phyloP scores from a whole-genome alignment of 2,113 vertebrate genomes.

The Reinhardtius hippoglossoides region DNA sequence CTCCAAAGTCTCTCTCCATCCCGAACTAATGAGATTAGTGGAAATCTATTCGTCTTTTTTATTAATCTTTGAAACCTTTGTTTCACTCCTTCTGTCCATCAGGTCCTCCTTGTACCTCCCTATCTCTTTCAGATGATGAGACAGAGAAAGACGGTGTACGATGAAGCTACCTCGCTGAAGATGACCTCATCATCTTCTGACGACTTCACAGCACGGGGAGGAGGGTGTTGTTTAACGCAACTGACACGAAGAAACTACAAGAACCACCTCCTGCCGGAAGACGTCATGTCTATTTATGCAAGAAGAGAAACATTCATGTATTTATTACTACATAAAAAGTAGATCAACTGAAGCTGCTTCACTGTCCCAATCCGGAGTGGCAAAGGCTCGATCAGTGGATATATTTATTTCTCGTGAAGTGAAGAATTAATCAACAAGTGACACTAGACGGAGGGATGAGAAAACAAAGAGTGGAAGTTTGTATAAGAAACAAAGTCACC shows the following conservation, averaged over 20 bases:
- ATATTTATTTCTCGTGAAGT: not conserved
- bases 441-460: slow-evolving; percentile 9
- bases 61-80: not conserved
- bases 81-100: no score
- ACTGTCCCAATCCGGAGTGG: slow-evolving; percentile 6
- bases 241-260: slow-evolving; percentile 32
- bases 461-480: not conserved
- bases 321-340: slow-evolving; percentile 59
- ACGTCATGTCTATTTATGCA: slow-evolving; percentile 34
- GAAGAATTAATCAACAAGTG: not conserved
- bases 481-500: not conserved
- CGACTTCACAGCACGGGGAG: slow-evolving; percentile 16
- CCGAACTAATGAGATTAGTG: not conserved
- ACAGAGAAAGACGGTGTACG: slow-evolving; percentile 16
- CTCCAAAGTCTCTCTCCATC: not conserved
- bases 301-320: slow-evolving; percentile 48
- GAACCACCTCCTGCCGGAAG: slow-evolving; percentile 25
- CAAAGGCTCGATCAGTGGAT: not conserved
- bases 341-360: slow-evolving; percentile 21
- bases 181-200: slow-evolving; percentile 52
- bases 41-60: not conserved
- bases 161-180: slow-evolving; percentile 66
- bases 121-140: slow-evolving; percentile 68
- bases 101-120: not conserved
- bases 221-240: slow-evolving; percentile 19